Evolutionary conservation across 2,113 vertebrate species (phyloP).

Genomic region (Triplophysa dalaica): DNA sequence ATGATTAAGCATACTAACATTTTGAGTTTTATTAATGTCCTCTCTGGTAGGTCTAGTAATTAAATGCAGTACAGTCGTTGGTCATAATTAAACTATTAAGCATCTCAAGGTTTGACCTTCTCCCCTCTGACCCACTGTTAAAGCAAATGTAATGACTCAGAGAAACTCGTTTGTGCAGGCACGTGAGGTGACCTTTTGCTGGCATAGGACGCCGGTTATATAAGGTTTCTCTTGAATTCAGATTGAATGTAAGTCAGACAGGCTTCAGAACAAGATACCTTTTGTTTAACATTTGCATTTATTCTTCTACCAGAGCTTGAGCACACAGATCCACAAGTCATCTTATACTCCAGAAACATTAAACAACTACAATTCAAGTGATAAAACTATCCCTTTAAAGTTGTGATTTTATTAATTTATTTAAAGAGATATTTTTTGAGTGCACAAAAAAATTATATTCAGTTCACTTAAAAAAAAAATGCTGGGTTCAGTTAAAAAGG

Average conservation of each 20-base stretch:
- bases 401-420: too few species aligned
- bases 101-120: slow-evolving; percentile 66
- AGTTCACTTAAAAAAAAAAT: too few species aligned
- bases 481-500: too few species aligned
- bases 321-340: too few species aligned
- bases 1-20: slow-evolving; percentile 70
- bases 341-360: too few species aligned
- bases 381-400: too few species aligned
- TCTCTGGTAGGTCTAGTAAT: slow-evolving; percentile 63
- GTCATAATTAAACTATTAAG: slow-evolving; percentile 68
- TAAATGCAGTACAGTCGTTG: slow-evolving; percentile 61
- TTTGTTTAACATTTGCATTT: slow-evolving; percentile 1
- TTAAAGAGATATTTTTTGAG: too few species aligned
- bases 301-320: neutral
- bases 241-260: neutral
- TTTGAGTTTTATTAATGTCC: slow-evolving; percentile 64
- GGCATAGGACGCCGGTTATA: neutral
- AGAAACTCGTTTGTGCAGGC: slow-evolving; percentile 49
- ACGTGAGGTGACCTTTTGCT: slow-evolving; percentile 20
- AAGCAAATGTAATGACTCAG: slow-evolving; percentile 40
- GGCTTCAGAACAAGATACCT: neutral
- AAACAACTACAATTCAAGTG: too few species aligned
- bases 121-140: slow-evolving; percentile 34
- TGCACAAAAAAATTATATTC: too few species aligned
- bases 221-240: slow-evolving; percentile 15